phyloP scores from a whole-genome alignment of 92 coral and sea anemone species.

The Bergia puertoricense region DNA sequence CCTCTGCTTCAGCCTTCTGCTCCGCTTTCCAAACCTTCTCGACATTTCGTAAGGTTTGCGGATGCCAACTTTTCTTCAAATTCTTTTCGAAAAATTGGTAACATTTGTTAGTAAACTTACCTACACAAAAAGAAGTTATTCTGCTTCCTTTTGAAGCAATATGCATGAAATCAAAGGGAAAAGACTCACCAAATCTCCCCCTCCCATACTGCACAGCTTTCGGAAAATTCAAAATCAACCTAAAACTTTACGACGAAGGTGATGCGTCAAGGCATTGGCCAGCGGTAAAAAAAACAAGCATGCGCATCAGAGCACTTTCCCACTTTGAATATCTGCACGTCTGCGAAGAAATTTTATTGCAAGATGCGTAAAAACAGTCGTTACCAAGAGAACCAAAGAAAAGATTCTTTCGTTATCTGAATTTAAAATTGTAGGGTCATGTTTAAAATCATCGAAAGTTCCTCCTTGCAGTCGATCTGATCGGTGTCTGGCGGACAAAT shows the following conservation, averaged over 20 bases:
- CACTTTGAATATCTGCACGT: background rate
- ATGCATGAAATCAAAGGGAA: background rate
- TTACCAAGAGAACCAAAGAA: constrained; percentile 13
- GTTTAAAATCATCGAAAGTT: background rate
- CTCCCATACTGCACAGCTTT: constrained; percentile 76
- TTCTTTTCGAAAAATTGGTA: constrained; percentile 63
- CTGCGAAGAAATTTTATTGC: too few species aligned
- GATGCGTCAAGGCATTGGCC: background rate
- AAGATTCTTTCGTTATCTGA: background rate
- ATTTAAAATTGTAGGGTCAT: background rate
- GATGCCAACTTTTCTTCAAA: constrained; percentile 99
- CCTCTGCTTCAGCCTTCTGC: constrained; percentile 96
- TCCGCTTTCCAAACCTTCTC: constrained; percentile 99
- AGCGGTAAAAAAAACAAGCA: constrained; percentile 11
- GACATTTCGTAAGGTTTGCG: constrained; percentile 97
- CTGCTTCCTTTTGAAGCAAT: background rate
- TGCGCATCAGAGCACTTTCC: background rate
- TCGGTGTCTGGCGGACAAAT: background rate
- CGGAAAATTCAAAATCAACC: background rate
- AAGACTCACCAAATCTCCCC: constrained; percentile 96
- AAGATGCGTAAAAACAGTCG: background rate
- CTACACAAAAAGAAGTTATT: background rate
- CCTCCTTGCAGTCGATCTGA: background rate
- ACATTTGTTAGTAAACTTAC: background rate
- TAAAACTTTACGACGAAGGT: background rate